Conservation (phyloP, 1,140 invertebrate genomes). For the Drosophila asahinai region DNA sequence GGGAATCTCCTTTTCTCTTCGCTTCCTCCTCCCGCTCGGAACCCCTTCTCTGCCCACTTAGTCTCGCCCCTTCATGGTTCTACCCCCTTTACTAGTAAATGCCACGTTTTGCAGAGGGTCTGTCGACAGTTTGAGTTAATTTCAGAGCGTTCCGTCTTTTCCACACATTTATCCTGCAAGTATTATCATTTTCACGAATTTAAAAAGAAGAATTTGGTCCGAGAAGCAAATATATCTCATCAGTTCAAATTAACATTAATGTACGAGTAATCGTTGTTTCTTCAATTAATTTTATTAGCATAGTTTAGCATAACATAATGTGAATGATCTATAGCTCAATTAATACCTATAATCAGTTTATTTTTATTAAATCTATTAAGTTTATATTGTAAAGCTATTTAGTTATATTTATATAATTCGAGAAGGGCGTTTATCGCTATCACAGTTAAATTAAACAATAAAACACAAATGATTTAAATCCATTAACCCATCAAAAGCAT, state of each 20-base stretch:
- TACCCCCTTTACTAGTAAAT: slow-evolving; percentile 17
- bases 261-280: neutral
- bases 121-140: slow-evolving; percentile 81
- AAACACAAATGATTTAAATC: neutral
- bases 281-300: neutral
- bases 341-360: neutral
- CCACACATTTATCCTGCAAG: slow-evolving; percentile 45
- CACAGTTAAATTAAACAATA: neutral
- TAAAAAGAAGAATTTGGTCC: neutral
- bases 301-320: neutral
- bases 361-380: neutral
- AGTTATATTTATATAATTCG: neutral
- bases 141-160: slow-evolving; percentile 55
- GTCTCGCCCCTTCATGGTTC: neutral
- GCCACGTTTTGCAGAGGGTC: slow-evolving; percentile 28
- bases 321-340: no score
- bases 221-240: no score
- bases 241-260: neutral
- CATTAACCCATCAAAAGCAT: neutral
- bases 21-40: neutral
- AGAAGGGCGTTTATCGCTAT: neutral
- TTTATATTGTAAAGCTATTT: neutral
- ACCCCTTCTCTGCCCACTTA: slow-evolving; percentile 13
- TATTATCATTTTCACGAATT: neutral
- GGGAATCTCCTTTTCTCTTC: slow-evolving; percentile 12